Evolutionary conservation across 2,113 vertebrate species (phyloP).

Genomic region (Nothobranchius kuhntae): DNA sequence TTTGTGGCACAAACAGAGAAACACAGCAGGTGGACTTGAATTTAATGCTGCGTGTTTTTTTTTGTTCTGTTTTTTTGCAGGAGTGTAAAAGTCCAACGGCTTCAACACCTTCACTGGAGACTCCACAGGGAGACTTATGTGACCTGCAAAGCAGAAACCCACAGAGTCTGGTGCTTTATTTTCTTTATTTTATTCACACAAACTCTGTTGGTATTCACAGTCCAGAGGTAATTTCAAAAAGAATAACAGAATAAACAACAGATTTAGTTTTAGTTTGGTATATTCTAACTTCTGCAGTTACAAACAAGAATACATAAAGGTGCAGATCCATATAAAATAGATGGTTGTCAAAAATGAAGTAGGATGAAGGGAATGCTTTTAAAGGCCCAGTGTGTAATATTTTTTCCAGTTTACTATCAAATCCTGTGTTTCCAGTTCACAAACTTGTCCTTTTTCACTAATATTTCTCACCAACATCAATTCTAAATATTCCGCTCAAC

Average conservation of each 20-base stretch:
- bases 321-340: no score
- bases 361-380: no score
- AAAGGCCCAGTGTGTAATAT: no score
- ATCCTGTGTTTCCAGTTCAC: no score
- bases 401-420: no score
- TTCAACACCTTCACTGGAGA: conserved; percentile 19
- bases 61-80: conserved; percentile 58
- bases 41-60: conserved; percentile 12
- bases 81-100: conserved; percentile 43
- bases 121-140: conserved; percentile 35
- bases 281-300: background rate
- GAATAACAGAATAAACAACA: conserved; percentile 1
- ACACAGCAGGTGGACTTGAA: background rate
- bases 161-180: conserved; percentile 38
- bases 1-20: background rate
- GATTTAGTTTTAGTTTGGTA: background rate
- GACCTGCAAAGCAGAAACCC: conserved; percentile 50
- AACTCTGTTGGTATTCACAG: background rate
- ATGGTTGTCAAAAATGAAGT: no score
- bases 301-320: no score
- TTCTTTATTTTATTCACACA: background rate
- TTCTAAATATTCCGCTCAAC: no score
- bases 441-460: no score
- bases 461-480: no score
- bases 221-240: background rate